Base-by-base conservation (phyloP, 2,113 vertebrate genomes). In the Apodemus sylvaticus region DNA sequence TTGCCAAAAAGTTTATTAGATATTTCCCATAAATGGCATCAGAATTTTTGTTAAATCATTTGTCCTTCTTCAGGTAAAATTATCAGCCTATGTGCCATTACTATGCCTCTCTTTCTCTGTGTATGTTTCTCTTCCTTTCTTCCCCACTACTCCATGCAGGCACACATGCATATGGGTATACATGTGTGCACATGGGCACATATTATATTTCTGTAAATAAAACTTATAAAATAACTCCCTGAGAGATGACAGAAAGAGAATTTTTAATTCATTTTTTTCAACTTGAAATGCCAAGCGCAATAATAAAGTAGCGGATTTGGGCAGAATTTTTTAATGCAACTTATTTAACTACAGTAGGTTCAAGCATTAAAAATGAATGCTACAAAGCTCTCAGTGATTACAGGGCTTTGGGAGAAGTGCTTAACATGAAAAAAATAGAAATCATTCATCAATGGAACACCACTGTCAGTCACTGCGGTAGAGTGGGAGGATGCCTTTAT, bases 371-470 rank as follows among this genome's bases (percentile, higher is more conserved):
- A 89, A 34, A 81, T 3, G 26, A 82, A 85, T 73, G 42, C 9
- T 64, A 17, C n/a, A n/a, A n/a, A n/a, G n/a, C n/a, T n/a, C 48
- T 93, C 48, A n/a, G 78, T 93, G 90, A 94, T 93, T 92, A 74
- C n/a, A 91, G 53, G 70, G 39, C 12, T 90, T 66, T 12, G 22
- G 31, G 26, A 93, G 22, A 90, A 92, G 94, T 89, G 45, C 2
- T 88, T 79, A 70, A 81, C 31, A 58, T 14, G n/a, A 81, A 29
- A 95, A 96, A 96, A 97, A 95, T 48, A 81, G 70, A 96, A 95
- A 90, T 88, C 31, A 88, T 51, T 90, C 53, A 77, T 85, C 79
- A 96, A 73, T 73, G 51, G 26, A 85, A 77, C 26, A 66, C 64
- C 68, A 53, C 64, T 90, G 74, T 86, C 92, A 90, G n/a, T 96